A percentile compares a stretch with the other conserved stretches of the same genome.
phyloP scores from a whole-genome alignment of 2,888 invertebrate species.

The Heliconius sara region DNA sequence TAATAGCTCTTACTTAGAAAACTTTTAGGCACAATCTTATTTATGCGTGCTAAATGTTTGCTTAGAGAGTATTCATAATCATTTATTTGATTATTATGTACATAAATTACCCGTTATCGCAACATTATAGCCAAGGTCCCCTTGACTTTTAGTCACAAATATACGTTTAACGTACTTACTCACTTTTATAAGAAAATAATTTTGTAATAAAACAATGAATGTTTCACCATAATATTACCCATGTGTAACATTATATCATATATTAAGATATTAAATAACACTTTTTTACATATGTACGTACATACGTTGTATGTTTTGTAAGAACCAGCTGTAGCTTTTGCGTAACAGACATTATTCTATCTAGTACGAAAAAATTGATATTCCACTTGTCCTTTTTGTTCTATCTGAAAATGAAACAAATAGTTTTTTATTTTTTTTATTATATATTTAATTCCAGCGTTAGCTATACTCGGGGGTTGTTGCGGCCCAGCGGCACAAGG shows the following conservation, averaged over 20 bases:
- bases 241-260: not conserved
- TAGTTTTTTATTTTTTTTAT: not conserved
- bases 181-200: conserved; percentile 19
- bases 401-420: not conserved
- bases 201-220: conserved; percentile 5
- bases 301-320: not conserved
- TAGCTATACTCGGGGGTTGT: not conserved
- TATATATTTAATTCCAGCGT: not conserved
- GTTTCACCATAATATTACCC: conserved; percentile 17
- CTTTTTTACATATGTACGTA: not conserved
- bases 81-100: conserved; percentile 46
- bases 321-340: not conserved
- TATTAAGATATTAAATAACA: not conserved
- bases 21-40: conserved; percentile 43
- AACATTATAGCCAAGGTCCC: conserved; percentile 39
- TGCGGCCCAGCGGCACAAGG: too few relatives aligned
- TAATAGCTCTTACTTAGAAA: conserved; percentile 44
- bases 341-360: not conserved
- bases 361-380: not conserved
- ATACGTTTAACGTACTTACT: conserved; percentile 18
- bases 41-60: conserved; percentile 44
- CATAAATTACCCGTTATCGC: conserved; percentile 45
- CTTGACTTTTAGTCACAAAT: conserved; percentile 42
- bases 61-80: conserved; percentile 45
- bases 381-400: not conserved